Percentiles rank a stretch among this genome's conserved stretches.
These are phyloP conservation scores for Chromis chromis DNA, from an alignment of 2,797 vertebrate genomes.

Conservation along the genomic window DNA sequence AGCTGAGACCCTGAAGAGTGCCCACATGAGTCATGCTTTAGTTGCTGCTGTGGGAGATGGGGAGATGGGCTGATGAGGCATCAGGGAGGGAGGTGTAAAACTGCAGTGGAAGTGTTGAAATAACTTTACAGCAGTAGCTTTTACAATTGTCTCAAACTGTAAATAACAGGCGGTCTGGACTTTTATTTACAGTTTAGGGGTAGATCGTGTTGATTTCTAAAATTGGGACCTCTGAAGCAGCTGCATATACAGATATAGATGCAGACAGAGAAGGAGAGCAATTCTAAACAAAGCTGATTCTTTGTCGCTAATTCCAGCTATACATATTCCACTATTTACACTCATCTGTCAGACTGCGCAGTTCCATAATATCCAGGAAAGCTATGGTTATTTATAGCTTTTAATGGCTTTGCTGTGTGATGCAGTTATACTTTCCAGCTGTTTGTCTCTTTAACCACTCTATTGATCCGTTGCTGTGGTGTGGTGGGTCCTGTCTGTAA, in stretches of 20 bases:
- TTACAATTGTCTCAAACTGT: constrained; percentile 15
- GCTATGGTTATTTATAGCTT: constrained; percentile 28
- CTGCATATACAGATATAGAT: neutral
- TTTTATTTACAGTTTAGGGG: constrained; percentile 7
- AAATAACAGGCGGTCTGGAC: constrained; percentile 6
- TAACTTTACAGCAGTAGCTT: constrained; percentile 51
- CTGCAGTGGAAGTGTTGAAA: constrained; percentile 37
- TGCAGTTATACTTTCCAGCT: constrained; percentile 29
- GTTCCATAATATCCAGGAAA: neutral
- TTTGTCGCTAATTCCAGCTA: neutral
- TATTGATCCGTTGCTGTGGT: constrained; percentile 41
- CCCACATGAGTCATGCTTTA: constrained; percentile 76
- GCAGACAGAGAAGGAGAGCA: neutral
- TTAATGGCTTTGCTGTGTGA: constrained; percentile 20
- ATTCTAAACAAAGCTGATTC: neutral
- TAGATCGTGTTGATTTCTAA: constrained; percentile 11
- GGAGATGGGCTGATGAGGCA: constrained; percentile 60
- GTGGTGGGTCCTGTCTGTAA: constrained; percentile 23
- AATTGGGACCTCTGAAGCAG: constrained; percentile 7
- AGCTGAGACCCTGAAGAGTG: constrained; percentile 56
- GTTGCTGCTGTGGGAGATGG: constrained; percentile 65
- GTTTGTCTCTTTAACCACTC: constrained; percentile 4
- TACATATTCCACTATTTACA: neutral
- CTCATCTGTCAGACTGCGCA: neutral
- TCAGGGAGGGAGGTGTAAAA: constrained; percentile 63